Conservation (phyloP, 2,888 invertebrate species). For the Orchesella flavescens region DNA sequence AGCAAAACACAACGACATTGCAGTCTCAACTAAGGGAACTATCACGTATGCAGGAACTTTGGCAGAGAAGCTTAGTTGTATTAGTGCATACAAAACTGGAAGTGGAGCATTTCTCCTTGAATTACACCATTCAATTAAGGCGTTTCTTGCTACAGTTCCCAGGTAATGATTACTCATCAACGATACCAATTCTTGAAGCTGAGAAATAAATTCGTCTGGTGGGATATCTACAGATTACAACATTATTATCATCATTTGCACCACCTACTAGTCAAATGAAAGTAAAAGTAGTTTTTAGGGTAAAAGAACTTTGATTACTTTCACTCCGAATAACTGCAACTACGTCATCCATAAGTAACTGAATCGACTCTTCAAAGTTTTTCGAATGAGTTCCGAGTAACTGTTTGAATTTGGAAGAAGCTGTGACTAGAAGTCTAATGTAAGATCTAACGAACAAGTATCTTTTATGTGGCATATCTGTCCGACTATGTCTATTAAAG, state of each 20-base stretch:
- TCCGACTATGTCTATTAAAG: constrained; percentile 63
- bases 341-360: constrained; percentile 75
- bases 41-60: constrained; percentile 74
- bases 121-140: constrained; percentile 70
- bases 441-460: constrained; percentile 79
- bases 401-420: constrained; percentile 77
- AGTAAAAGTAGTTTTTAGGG: too few species aligned
- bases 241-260: not conserved
- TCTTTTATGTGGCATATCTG: constrained; percentile 74
- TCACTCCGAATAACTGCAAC: constrained; percentile 62
- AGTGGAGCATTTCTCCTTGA: constrained; percentile 63
- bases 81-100: constrained; percentile 55
- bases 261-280: too few species aligned
- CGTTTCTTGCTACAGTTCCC: constrained; percentile 69
- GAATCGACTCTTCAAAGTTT: constrained; percentile 76
- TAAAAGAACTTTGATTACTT: constrained; percentile 44
- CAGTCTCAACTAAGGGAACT: constrained; percentile 77
- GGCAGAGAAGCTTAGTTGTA: constrained; percentile 65
- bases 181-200: constrained; percentile 77
- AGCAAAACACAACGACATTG: constrained; percentile 77
- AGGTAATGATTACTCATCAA: constrained; percentile 73
- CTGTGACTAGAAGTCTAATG: constrained; percentile 78
- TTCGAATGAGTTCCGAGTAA: constrained; percentile 76
- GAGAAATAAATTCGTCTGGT: constrained; percentile 76
- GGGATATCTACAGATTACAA: constrained; percentile 73